Evolutionary conservation across 2,113 vertebrate species (phyloP), one percentile per base, ranked within the genome.

Genomic region (Eolophus roseicapilla): DNA sequence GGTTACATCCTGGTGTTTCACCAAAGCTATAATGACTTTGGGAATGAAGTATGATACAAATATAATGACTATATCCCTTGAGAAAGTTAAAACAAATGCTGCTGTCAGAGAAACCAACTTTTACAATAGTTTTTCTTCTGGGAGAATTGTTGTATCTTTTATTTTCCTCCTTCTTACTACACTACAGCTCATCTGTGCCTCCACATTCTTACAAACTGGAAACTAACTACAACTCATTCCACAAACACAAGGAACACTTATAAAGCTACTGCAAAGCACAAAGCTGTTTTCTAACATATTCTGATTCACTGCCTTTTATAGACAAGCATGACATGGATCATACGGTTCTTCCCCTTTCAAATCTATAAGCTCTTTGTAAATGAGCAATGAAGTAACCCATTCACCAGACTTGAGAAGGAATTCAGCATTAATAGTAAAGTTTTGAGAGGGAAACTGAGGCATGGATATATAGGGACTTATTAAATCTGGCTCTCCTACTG

Each of bases 371-470:
- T 73, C 93, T 93, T 96, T 96, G 95, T 93, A 93, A 78, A 87
- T 15, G 70, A 88, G 91, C 82, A 88, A 92, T 97, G 92, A 94
- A 97, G 92, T 92, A 93, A 88, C 69, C 62, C 67, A 91, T 92
- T 94, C 77, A 92, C 28, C 59, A 85, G 86, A 73, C 39, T 3
- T 29, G 31, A 90, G 64, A 78, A 63, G 55, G 64, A 86, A 96
- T 39, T 78, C 90, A 86, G 65, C 77, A 88, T 57, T 39, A 41
- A 41, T 73, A 39, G 67, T 70, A 69, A 71, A 76, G 87, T 65
- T 25, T 18, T 35, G 53, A 82, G 65, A 63, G 88, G 86, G 92
- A 97, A 94, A 96, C 95, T 95, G 95, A 97, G 96, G 92, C 93
- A 95, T 0, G 0, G 57, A 59, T 62, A 63, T 15, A 46, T 13